A percentile compares a stretch with the other conserved stretches of the same genome.
Conservation (phyloP, 2,888 invertebrate species). For the Elegia similella region DNA sequence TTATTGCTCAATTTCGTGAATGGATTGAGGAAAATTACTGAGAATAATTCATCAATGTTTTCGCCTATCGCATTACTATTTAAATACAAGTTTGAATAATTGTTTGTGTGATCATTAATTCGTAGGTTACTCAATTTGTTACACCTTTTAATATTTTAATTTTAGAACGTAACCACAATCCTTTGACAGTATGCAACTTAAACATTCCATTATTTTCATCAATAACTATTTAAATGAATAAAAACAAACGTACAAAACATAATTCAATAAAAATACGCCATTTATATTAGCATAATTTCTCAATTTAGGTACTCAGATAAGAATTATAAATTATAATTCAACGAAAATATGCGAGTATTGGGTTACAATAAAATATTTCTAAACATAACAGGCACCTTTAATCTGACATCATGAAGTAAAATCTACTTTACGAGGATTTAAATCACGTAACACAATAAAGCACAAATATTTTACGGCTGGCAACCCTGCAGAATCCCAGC, state of each 20-base stretch:
- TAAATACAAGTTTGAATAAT: background rate
- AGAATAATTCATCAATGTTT: background rate
- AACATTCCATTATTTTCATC: background rate
- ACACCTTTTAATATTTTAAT: background rate
- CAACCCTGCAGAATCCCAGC: conserved; percentile 53
- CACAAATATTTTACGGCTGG: conserved; percentile 24
- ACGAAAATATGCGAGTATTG: background rate
- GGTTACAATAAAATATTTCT: background rate
- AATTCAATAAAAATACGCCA: background rate
- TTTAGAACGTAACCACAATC: background rate
- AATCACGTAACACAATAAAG: conserved; percentile 19
- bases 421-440: conserved; percentile 8
- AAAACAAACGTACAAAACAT: background rate
- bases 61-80: background rate
- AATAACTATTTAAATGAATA: background rate
- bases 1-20: conserved; percentile 14
- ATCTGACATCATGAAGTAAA: background rate
- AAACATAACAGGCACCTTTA: conserved; percentile 21
- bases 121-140: background rate
- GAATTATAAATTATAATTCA: background rate
- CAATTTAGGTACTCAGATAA: background rate
- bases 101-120: background rate
- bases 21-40: background rate
- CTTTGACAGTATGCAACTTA: background rate
- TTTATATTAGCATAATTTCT: background rate